Percentiles rank a stretch among this genome's conserved stretches.
phyloP scores from a whole-genome alignment of 2,888 invertebrate genomes.

The Drosophila prolongata region DNA sequence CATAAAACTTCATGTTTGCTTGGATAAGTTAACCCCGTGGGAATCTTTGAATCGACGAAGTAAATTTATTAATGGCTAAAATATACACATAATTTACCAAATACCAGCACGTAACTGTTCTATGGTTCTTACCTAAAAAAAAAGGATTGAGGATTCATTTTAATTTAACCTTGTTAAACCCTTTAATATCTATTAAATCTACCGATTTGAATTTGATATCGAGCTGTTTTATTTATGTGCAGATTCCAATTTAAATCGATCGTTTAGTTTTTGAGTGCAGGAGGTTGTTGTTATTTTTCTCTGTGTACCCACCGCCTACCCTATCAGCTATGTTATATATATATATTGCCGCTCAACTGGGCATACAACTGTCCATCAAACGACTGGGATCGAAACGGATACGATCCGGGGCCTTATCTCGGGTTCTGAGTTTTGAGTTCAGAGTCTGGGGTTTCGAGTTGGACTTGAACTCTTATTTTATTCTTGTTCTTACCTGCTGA shows the following conservation, averaged over 20 bases:
- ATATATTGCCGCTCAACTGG: constrained; percentile 40
- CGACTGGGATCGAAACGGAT: constrained; percentile 40
- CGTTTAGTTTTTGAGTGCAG: no score
- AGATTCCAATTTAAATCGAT: background rate
- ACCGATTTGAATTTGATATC: background rate
- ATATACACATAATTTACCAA: no score
- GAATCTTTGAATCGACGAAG: no score
- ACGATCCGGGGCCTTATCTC: constrained; percentile 36
- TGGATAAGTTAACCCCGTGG: background rate
- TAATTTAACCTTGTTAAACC: no score
- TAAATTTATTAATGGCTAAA: no score
- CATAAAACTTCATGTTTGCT: background rate
- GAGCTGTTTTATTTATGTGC: background rate
- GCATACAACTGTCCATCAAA: constrained; percentile 70
- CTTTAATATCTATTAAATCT: no score
- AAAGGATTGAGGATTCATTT: no score
- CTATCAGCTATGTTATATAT: background rate
- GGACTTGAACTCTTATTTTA: background rate
- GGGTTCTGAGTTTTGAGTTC: constrained; percentile 5
- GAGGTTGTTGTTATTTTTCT: background rate
- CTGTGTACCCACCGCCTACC: constrained; percentile 15
- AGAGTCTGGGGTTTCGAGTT: constrained; percentile 6
- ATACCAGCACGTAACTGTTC: no score
- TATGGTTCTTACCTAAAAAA: no score
- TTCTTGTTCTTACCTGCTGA: constrained; percentile 77